Percentiles rank a stretch among this genome's conserved stretches.
phyloP scores from a whole-genome alignment of 2,113 vertebrate species.

The Glaucomys volans region DNA sequence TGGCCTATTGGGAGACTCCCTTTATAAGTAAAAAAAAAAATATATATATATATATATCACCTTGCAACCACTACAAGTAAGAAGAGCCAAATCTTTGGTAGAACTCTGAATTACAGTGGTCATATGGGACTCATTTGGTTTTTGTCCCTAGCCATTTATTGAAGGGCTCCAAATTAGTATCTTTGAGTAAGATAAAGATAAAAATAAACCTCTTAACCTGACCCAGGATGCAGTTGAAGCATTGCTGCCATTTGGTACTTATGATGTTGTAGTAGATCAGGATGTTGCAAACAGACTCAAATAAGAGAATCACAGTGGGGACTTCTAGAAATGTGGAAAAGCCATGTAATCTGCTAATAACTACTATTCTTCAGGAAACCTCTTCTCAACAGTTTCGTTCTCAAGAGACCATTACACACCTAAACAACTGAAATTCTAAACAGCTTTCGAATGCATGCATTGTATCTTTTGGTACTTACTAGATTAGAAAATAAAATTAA shows the following conservation, averaged over 20 bases:
- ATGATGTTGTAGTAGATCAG: accelerated
- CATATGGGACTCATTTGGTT: background rate
- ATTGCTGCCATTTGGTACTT: background rate
- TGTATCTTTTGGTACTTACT: background rate
- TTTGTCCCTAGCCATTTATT: background rate
- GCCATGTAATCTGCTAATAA: background rate
- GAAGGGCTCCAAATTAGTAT: background rate
- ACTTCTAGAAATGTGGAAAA: background rate
- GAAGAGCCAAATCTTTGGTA: background rate
- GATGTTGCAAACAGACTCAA: background rate
- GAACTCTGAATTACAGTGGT: background rate
- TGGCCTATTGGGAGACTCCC: background rate
- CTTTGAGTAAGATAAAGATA: background rate
- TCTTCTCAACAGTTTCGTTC: background rate
- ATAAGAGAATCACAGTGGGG: background rate
- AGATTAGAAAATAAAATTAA: background rate
- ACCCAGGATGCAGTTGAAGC: background rate
- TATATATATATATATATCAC: background rate
- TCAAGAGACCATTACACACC: background rate
- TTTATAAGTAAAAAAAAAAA: background rate
- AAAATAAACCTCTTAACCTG: background rate
- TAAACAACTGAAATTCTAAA: background rate
- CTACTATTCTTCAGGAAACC: background rate
- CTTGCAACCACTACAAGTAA: background rate
- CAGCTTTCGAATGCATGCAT: background rate